phyloP scores from a whole-genome alignment of 2,113 vertebrate genomes.

The Bolborhynchus lineola region DNA sequence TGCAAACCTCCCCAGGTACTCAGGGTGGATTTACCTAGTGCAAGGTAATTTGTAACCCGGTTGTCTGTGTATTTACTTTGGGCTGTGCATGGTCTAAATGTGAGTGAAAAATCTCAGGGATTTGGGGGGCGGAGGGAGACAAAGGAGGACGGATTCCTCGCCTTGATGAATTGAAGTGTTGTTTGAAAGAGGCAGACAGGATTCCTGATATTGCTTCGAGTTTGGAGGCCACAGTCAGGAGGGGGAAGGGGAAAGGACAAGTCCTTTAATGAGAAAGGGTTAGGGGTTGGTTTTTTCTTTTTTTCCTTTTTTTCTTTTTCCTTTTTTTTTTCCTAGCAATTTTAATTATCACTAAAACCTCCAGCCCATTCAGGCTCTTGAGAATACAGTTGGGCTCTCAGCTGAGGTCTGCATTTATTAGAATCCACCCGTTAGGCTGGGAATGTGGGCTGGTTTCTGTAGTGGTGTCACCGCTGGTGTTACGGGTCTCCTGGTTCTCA shows the following conservation, averaged over 20 bases:
- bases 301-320: background rate
- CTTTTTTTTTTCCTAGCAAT: slow-evolving; percentile 33
- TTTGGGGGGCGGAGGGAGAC: background rate
- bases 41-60: slow-evolving; percentile 37
- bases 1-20: slow-evolving; percentile 6
- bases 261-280: slow-evolving; percentile 59
- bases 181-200: slow-evolving; percentile 58
- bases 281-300: background rate
- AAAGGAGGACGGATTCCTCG: slow-evolving; percentile 24
- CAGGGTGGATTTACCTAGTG: background rate
- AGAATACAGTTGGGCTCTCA: slow-evolving; percentile 70
- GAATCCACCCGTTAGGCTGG: slow-evolving; percentile 64
- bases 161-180: slow-evolving; percentile 53
- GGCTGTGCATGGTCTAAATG: background rate
- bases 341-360: slow-evolving; percentile 79
- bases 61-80: slow-evolving; percentile 45
- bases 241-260: slow-evolving; percentile 22
- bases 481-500: slow-evolving; percentile 86
- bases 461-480: slow-evolving; percentile 78
- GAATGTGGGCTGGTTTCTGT: slow-evolving; percentile 78
- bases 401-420: slow-evolving; percentile 68
- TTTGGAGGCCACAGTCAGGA: background rate
- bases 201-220: slow-evolving; percentile 4
- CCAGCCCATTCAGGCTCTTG: slow-evolving; percentile 48
- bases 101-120: background rate